phyloP scores from a whole-genome alignment of 64 coral and sea anemone species.

The Stichodactyla helianthus region DNA sequence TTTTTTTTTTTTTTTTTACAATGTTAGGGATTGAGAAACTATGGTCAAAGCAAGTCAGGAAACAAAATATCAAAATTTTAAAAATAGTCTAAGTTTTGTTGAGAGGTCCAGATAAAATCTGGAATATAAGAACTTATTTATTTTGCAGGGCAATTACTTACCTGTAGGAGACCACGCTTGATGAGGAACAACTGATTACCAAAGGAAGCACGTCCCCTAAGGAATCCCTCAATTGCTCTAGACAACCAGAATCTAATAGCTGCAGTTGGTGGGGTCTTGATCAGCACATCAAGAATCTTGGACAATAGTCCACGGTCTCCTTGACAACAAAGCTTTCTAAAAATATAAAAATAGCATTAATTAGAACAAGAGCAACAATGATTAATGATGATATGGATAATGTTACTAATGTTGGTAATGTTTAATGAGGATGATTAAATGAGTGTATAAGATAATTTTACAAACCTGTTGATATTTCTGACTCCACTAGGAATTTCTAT shows the following conservation, averaged over 20 bases:
- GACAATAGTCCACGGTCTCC: slow-evolving; percentile 89
- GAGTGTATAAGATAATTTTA: not conserved
- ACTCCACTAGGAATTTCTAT: slow-evolving; percentile 69
- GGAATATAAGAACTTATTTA: too few relatives aligned
- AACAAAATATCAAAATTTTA: too few relatives aligned
- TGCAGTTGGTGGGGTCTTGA: slow-evolving; percentile 64
- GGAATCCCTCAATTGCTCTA: slow-evolving; percentile 93
- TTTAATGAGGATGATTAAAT: not conserved
- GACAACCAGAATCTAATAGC: slow-evolving; percentile 96
- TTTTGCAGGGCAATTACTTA: not conserved
- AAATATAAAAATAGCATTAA: not conserved
- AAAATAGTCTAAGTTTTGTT: too few relatives aligned
- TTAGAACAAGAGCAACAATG: not conserved
- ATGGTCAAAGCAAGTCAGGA: too few relatives aligned
- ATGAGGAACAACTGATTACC: slow-evolving; percentile 97
- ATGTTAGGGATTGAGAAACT: not conserved
- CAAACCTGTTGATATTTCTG: slow-evolving; percentile 51
- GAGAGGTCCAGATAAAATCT: too few relatives aligned
- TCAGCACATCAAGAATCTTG: slow-evolving; percentile 80
- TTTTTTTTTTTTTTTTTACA: too few relatives aligned
- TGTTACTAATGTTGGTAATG: not conserved
- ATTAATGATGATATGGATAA: not conserved
- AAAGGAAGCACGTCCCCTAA: slow-evolving; percentile 81
- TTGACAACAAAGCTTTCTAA: slow-evolving; percentile 55
- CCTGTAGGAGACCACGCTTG: slow-evolving; percentile 92